phyloP scores from a whole-genome alignment of 2,797 vertebrate genomes.

The Anabacerthia variegaticeps region DNA sequence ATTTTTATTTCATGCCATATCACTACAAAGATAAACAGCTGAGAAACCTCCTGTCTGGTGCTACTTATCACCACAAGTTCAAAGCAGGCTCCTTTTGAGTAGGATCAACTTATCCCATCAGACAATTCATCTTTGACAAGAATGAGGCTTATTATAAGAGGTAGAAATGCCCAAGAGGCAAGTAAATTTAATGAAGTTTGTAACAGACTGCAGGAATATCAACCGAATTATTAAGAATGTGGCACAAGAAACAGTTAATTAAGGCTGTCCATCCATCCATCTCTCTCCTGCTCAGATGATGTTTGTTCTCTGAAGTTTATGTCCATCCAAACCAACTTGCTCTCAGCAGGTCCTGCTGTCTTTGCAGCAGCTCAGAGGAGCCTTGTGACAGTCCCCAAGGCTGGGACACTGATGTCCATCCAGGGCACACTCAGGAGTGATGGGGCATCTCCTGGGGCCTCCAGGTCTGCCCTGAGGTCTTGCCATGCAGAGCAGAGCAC shows the following conservation, averaged over 20 bases:
- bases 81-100: neutral
- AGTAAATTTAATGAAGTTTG: constrained; percentile 71
- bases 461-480: neutral
- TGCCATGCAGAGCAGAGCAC: neutral
- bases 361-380: rapidly evolving
- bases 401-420: rapidly evolving
- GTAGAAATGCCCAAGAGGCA: constrained; percentile 43
- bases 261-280: constrained; percentile 8
- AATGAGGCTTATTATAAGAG: constrained; percentile 15
- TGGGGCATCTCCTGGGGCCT: neutral
- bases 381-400: neutral
- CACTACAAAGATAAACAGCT: neutral
- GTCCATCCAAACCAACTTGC: neutral
- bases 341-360: neutral
- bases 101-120: constrained; percentile 16
- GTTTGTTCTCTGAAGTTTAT: neutral
- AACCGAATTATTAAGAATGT: constrained; percentile 47
- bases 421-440: rapidly evolving
- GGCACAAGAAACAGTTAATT: constrained; percentile 66
- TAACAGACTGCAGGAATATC: constrained; percentile 61
- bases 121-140: constrained; percentile 64
- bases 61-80: neutral
- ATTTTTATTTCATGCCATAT: neutral
- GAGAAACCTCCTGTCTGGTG: neutral
- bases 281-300: neutral